Conservation (phyloP, 2,113 vertebrate genomes). For the Edolisoma coerulescens region DNA sequence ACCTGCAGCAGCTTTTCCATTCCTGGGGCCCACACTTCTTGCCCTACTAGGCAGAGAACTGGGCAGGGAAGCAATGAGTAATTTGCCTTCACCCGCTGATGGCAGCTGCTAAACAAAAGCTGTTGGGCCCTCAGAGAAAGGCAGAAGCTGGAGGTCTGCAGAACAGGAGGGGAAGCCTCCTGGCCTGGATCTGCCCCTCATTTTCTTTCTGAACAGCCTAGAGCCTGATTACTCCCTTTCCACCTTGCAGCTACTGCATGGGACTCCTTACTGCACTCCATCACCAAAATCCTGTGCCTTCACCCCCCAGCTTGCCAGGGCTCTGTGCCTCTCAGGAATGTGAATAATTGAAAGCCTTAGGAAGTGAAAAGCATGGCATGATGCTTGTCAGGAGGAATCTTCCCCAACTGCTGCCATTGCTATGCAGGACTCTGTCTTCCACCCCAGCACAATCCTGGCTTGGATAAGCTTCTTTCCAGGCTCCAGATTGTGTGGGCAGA, state of each 20-base stretch:
- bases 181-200: background rate
- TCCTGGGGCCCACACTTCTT: background rate
- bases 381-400: background rate
- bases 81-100: background rate
- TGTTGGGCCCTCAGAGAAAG: background rate
- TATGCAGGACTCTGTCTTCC: background rate
- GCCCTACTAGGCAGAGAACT: background rate
- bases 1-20: constrained; percentile 18
- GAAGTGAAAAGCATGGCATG: background rate
- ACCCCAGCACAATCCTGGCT: background rate
- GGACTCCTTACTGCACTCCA: background rate
- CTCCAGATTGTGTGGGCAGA: background rate
- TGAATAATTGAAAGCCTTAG: background rate
- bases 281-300: background rate
- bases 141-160: background rate
- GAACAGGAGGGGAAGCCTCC: background rate
- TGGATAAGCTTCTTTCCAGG: background rate
- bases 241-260: background rate
- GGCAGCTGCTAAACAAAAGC: background rate
- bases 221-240: background rate
- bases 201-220: background rate
- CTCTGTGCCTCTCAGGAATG: background rate
- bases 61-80: background rate
- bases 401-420: background rate
- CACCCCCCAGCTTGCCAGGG: background rate